Evolutionary conservation across 2,888 invertebrate genomes (phyloP), one percentile per base, ranked within the genome.

Genomic region (Hybos culiciformis): DNA sequence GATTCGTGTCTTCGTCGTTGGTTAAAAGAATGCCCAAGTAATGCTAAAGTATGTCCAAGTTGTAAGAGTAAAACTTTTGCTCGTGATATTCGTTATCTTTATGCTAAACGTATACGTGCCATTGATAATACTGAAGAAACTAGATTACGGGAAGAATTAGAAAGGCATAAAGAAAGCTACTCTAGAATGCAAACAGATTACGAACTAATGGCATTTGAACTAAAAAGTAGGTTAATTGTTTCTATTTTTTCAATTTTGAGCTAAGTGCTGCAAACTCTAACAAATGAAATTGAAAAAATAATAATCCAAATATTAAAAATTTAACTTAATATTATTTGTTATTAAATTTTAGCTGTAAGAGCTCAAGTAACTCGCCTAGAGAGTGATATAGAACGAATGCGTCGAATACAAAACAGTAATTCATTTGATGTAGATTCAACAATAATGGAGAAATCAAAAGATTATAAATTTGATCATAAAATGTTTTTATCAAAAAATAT

Each of bases 61-160:
- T 94, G 94, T 60, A 94, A 94, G 60, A 71, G 74, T 29, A 78
- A 74, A 57, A 82, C 86, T 0, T 55, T 66, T 1, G 56, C 71
- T 6, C 75, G 69, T 53, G 88, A 91, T 54, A 71, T 91, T 41
- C 69, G 92, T 29, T 73, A 72, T 50, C 73, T 94, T 3, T 94
- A 86, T 64, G 86, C 88, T 0, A 79, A 78, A 50, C 76, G 77
- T 43, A 56, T 88, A 4, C 74, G 79, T 38, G 83, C 82, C 0
- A 67, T 83, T 0, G 93, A 94, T 58, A 87, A 82, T 0, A 70
- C 77, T 0, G 88, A 91, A 56, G 62, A 81, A 42, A 81, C 86
- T 37, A 63, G 71, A 12, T 60, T 86, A 21, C 72, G 77, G 50
- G 65, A 71, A 32, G 73, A 80, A 39, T 62, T 86, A 2, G 75